phyloP scores from a whole-genome alignment of 2,888 invertebrate genomes.

The Dolomedes plantarius region DNA sequence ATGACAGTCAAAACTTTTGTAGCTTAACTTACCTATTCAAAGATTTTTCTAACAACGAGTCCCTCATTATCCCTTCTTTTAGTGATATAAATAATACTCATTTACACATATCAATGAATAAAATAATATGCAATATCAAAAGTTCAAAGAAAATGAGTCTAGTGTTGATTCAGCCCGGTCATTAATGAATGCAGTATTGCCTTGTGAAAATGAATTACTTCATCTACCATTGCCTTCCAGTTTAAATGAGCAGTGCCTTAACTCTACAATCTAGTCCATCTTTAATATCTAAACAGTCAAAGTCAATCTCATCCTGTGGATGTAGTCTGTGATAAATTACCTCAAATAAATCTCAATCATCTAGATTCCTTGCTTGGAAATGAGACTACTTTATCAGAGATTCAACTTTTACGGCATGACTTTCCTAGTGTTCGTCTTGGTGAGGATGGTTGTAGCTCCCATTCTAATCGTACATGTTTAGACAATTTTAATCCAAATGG shows the following conservation, averaged over 20 bases:
- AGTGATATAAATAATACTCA: constrained; percentile 30
- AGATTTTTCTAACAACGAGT: constrained; percentile 35
- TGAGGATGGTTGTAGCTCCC: constrained; percentile 11
- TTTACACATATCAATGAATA: constrained; percentile 20
- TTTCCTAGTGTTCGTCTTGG: constrained; percentile 24
- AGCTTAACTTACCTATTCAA: constrained; percentile 53
- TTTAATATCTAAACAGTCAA: constrained; percentile 58
- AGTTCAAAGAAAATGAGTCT: constrained; percentile 23
- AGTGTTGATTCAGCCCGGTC: not conserved
- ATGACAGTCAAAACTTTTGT: constrained; percentile 49
- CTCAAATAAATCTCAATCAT: constrained; percentile 68
- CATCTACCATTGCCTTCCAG: constrained; percentile 61
- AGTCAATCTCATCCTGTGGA: constrained; percentile 48
- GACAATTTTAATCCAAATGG: constrained; percentile 7
- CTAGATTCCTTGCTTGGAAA: constrained; percentile 58
- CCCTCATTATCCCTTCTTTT: constrained; percentile 48
- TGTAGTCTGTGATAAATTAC: constrained; percentile 63
- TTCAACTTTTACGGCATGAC: constrained; percentile 48
- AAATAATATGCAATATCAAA: constrained; percentile 46
- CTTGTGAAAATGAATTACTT: constrained; percentile 56
- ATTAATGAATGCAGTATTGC: constrained; percentile 45
- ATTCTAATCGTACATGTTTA: constrained; percentile 31
- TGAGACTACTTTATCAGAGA: constrained; percentile 35
- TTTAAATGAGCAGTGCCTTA: constrained; percentile 64
- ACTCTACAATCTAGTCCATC: constrained; percentile 55